Conservation (phyloP, 2,797 vertebrate species). For the Tragopan temminckii region DNA sequence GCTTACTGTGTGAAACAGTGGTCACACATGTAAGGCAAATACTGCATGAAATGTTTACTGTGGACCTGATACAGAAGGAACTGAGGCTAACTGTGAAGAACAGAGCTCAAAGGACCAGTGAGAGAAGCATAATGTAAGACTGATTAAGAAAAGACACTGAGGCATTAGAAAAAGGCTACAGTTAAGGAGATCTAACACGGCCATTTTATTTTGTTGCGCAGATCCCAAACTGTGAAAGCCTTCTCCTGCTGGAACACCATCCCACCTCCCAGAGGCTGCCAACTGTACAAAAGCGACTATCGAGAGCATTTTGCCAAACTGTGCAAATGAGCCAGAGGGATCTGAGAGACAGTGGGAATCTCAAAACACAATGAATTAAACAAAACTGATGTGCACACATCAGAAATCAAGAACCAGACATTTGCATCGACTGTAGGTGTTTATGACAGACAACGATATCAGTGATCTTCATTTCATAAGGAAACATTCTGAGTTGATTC, state of each 20-base stretch:
- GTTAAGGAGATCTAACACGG: background rate
- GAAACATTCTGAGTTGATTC: background rate
- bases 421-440: slow-evolving; percentile 46
- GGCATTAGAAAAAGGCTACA: background rate
- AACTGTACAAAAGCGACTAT: background rate
- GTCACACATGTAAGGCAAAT: fast-evolving
- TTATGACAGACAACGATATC: slow-evolving; percentile 23
- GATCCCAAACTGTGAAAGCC: background rate
- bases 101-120: background rate
- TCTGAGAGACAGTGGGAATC: background rate
- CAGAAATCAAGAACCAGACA: slow-evolving; percentile 26
- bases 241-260: background rate
- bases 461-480: background rate
- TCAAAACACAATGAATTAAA: slow-evolving; percentile 51
- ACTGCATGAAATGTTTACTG: fast-evolving
- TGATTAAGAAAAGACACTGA: background rate
- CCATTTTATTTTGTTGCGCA: background rate
- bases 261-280: background rate
- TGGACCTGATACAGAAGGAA: background rate
- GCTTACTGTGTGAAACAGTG: background rate
- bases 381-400: background rate
- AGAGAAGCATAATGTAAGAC: background rate
- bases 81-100: background rate
- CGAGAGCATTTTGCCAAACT: background rate
- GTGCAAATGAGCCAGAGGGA: slow-evolving; percentile 16